A percentile compares a stretch with the other conserved stretches of the same genome.
These are phyloP conservation scores for Rhodinocichla rosea DNA, from an alignment of 2,113 vertebrate species.

Conservation along the genomic window DNA sequence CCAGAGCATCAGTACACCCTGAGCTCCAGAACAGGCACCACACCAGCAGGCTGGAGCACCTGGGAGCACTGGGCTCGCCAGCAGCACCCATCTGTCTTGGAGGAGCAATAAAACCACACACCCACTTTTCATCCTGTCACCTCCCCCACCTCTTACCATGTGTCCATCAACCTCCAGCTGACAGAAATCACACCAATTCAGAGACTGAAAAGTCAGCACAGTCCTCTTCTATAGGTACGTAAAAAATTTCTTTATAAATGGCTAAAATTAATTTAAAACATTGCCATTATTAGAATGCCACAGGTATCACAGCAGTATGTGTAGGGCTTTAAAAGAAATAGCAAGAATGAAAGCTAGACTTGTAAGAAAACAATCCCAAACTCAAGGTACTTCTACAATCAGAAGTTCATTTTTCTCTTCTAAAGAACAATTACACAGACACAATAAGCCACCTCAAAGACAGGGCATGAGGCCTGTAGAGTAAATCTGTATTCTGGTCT, in stretches of 20 bases:
- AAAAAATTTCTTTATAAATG: neutral
- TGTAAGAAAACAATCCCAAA: neutral
- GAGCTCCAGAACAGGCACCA: neutral
- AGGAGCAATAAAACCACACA: neutral
- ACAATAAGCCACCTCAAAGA: neutral
- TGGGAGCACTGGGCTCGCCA: rapidly evolving
- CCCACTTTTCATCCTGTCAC: neutral
- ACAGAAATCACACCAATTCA: neutral
- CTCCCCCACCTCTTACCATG: neutral
- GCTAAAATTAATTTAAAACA: neutral
- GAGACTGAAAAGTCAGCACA: neutral
- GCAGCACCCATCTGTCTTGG: rapidly evolving
- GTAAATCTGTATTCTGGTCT: neutral
- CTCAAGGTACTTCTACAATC: neutral
- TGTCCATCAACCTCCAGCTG: neutral
- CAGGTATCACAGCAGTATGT: neutral
- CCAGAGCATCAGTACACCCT: neutral
- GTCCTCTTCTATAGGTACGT: neutral
- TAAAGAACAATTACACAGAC: neutral
- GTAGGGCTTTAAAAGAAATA: neutral
- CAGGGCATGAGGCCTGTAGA: neutral
- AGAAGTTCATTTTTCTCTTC: neutral
- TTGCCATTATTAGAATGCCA: neutral
- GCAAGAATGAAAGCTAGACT: neutral
- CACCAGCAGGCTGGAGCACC: neutral